Percentiles rank a stretch among this genome's conserved stretches.
These are phyloP conservation scores for Embiotoca jacksoni DNA, from an alignment of 2,113 vertebrate species.

Conservation along the genomic window DNA sequence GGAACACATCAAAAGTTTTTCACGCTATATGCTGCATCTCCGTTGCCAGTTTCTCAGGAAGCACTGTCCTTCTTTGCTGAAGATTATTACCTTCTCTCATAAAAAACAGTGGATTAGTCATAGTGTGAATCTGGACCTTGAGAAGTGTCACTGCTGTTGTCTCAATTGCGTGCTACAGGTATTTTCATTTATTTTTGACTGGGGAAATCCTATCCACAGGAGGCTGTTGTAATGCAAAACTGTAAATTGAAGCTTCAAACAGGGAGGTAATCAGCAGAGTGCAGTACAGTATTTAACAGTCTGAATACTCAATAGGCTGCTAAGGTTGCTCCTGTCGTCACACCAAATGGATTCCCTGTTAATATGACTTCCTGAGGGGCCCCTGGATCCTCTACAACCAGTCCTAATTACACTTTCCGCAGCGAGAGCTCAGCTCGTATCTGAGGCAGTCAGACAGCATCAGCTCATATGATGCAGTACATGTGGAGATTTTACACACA, in stretches of 20 bases:
- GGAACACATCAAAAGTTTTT: slow-evolving; percentile 48
- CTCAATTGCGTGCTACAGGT: slow-evolving; percentile 15
- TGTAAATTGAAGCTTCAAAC: slow-evolving; percentile 26
- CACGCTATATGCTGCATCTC: slow-evolving; percentile 7
- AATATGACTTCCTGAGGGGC: slow-evolving; percentile 67
- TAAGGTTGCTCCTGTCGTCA: slow-evolving; percentile 57
- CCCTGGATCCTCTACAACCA: slow-evolving; percentile 28
- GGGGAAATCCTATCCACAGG: slow-evolving; percentile 24
- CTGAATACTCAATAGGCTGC: slow-evolving; percentile 17
- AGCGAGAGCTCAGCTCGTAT: slow-evolving; percentile 11
- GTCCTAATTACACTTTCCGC: slow-evolving; percentile 29
- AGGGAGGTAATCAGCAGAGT: slow-evolving; percentile 30
- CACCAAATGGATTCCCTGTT: slow-evolving; percentile 50
- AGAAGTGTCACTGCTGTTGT: slow-evolving; percentile 43
- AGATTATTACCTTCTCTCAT: slow-evolving; percentile 18
- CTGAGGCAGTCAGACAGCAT: not conserved
- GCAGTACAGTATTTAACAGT: slow-evolving; percentile 12
- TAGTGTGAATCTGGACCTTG: slow-evolving; percentile 37
- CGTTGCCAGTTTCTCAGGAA: slow-evolving; percentile 29
- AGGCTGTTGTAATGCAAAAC: slow-evolving; percentile 27
- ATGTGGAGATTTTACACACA: not conserved
- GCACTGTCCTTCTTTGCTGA: slow-evolving; percentile 18
- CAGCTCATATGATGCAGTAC: not conserved
- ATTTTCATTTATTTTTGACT: not conserved
- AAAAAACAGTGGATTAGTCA: slow-evolving; percentile 47